Base-by-base conservation (phyloP, 2,797 vertebrate species). In the Streptopelia turtur region DNA sequence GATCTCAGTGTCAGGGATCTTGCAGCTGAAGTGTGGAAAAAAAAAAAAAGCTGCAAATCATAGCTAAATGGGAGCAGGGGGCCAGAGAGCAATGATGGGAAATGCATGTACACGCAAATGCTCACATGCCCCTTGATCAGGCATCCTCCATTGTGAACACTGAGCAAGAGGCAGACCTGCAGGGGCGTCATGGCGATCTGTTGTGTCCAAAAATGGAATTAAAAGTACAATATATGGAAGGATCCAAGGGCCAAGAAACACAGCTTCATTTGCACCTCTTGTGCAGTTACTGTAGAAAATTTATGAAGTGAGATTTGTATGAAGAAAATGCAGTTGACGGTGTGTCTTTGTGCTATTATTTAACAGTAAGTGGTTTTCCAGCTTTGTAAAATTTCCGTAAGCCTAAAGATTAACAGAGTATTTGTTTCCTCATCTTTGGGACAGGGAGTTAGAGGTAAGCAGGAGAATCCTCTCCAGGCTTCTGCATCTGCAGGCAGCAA, bases 321-420 rank as follows among this genome's bases (percentile, higher is more conserved):
- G 72, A 88, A 60, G 56, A 59, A 89, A 79, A 72, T n/a, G 8
- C 55, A 61, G n/a, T 55, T 81, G 47, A 61, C 64, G 63, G n/a
- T 69, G 33, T 57, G 33, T 21, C 87, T 92, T 82, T 81, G 20
- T 93, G 84, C 82, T 75, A 3, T 68, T 93, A 79, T 80, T 94
- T 79, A 71, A 53, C 39, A 74, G 22, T 80, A 66, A 93, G 77
- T 87, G 79, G 65, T 96, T 96, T 94, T 93, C 87, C 92, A 89
- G 64, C 55, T 83, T 89, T 92, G 60, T 77, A 71, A 94, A 89
- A 83, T 77, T 87, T 94, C 76, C 6, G 3, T 85, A 85, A 77
- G 6, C 69, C 55, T 90, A 33, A 56, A 80, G 60, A 90, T 93
- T 91, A 93, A 52, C 61, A 59, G 59, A 66, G 22, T 78, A 23